A percentile compares a stretch with the other conserved stretches of the same genome.
phyloP scores from a whole-genome alignment of 2,113 vertebrate genomes.

The Erpornis zantholeuca region DNA sequence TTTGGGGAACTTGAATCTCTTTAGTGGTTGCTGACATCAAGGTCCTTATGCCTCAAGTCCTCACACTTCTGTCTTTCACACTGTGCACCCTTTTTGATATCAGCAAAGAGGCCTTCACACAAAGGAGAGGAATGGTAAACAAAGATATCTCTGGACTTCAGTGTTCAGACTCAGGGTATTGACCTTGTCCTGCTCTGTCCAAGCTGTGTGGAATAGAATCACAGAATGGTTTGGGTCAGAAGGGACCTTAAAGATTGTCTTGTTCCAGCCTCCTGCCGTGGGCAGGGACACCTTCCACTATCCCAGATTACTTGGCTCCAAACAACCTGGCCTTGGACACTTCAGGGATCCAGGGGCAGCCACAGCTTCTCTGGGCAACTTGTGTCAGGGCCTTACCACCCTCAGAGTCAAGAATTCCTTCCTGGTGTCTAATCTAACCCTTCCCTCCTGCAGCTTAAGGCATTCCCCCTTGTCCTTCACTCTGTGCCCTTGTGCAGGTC shows the following conservation, averaged over 20 bases:
- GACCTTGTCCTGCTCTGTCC: not conserved
- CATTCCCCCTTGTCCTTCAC: not conserved
- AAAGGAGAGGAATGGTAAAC: not conserved
- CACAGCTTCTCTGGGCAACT: not conserved
- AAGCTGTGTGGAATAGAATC: not conserved
- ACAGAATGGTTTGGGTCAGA: not conserved
- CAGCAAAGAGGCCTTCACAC: not conserved
- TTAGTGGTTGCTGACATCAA: not conserved
- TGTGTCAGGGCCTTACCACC: not conserved
- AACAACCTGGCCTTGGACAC: not conserved
- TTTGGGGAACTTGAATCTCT: not conserved
- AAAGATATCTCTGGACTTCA: not conserved
- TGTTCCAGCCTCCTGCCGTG: not conserved
- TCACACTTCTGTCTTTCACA: not conserved
- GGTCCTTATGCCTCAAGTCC: not conserved
- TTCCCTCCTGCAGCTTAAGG: not conserved
- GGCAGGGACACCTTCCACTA: not conserved
- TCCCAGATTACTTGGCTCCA: not conserved
- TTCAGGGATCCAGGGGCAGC: not conserved
- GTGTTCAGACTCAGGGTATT: not conserved
- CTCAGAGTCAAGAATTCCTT: not conserved
- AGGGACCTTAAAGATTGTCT: not conserved
- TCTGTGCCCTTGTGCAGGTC: not conserved
- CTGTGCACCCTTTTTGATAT: not conserved
- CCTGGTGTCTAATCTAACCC: not conserved